phyloP scores from a whole-genome alignment of 2,113 vertebrate genomes.

The Arenaria interpres region DNA sequence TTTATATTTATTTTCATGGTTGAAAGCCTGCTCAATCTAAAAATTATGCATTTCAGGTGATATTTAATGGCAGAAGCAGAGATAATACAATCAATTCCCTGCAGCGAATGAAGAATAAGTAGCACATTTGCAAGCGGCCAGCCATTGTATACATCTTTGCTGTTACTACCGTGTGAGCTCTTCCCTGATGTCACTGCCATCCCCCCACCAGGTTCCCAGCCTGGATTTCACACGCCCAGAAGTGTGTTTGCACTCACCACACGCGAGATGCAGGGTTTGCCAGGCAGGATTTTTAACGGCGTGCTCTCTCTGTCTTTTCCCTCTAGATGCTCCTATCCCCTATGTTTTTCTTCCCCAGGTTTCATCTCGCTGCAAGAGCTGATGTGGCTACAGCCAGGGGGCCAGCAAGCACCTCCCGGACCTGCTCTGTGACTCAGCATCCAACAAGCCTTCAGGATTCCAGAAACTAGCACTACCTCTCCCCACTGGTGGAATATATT shows the following conservation, averaged over 20 bases:
- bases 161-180: not conserved
- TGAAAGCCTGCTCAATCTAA: not conserved
- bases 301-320: not conserved
- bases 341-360: not conserved
- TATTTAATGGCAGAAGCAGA: not conserved
- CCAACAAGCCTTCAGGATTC: not conserved
- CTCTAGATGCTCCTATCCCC: not conserved
- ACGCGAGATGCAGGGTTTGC: not conserved
- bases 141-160: not conserved
- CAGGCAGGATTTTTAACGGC: not conserved
- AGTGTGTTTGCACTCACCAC: not conserved
- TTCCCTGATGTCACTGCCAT: not conserved
- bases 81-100: not conserved
- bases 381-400: not conserved
- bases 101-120: not conserved
- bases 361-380: not conserved
- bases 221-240: not conserved
- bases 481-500: not conserved
- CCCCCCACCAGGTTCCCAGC: not conserved
- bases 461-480: not conserved
- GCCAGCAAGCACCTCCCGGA: not conserved
- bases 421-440: slow-evolving; percentile 54
- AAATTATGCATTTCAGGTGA: not conserved
- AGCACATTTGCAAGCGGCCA: not conserved
- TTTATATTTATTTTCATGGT: not conserved